Conservation (phyloP, 1,140 invertebrate species). For the Drosophila kurseongensis region DNA sequence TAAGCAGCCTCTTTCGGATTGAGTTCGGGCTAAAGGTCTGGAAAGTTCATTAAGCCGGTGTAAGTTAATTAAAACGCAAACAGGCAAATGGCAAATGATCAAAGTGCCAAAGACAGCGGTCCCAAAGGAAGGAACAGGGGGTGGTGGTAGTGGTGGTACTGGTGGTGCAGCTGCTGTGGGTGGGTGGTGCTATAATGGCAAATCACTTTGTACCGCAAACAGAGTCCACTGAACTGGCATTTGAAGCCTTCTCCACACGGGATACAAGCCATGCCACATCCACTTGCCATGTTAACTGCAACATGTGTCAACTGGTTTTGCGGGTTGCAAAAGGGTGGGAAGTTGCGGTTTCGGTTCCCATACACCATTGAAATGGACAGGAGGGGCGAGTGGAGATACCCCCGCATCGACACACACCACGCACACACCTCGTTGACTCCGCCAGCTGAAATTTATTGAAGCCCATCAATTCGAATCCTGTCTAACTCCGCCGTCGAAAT, state of each 20-base stretch:
- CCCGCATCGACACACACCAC: slow-evolving; percentile 19
- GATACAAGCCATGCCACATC: slow-evolving; percentile 28
- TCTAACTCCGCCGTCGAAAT: slow-evolving; percentile 12
- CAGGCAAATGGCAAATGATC: slow-evolving; percentile 58
- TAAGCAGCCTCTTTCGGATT: slow-evolving; percentile 38
- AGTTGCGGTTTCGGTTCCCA: slow-evolving; percentile 25
- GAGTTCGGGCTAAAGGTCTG: not conserved
- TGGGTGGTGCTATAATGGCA: slow-evolving; percentile 41
- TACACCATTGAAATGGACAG: slow-evolving; percentile 13
- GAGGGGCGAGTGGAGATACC: not conserved
- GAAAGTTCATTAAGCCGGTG: slow-evolving; percentile 61
- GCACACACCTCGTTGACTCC: slow-evolving; percentile 21
- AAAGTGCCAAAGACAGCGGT: slow-evolving; percentile 60
- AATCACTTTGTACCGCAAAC: slow-evolving; percentile 61
- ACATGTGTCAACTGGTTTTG: slow-evolving; percentile 65
- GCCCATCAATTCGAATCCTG: slow-evolving; percentile 40
- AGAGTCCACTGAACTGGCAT: slow-evolving; percentile 37
- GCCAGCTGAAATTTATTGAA: slow-evolving; percentile 39
- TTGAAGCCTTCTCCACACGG: slow-evolving; percentile 18
- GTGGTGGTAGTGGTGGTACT: not conserved
- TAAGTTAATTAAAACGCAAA: slow-evolving; percentile 69
- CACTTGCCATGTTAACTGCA: slow-evolving; percentile 52
- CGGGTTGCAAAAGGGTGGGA: slow-evolving; percentile 9
- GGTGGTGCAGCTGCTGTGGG: not conserved
- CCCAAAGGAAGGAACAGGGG: slow-evolving; percentile 4